A percentile compares a stretch with the other conserved stretches of the same genome.
Evolutionary conservation across 2,113 vertebrate genomes (phyloP).

Genomic region (Ailuropoda melanoleuca): DNA sequence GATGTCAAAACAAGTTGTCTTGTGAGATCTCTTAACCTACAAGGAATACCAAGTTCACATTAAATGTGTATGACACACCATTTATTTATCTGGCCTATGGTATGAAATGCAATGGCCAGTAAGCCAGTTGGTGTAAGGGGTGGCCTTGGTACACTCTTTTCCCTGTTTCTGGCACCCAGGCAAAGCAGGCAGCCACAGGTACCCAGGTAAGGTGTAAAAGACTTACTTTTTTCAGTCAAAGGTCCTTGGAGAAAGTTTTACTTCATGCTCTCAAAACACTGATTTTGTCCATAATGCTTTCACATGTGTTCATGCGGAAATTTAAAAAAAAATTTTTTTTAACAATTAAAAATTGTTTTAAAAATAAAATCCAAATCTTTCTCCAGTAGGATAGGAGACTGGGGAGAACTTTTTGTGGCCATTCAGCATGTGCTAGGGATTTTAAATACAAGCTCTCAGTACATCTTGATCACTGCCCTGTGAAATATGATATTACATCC

Average conservation of each 20-base stretch:
- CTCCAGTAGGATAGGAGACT: not conserved
- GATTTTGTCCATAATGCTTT: not conserved
- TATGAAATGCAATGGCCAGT: not conserved
- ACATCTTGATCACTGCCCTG: not conserved
- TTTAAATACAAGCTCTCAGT: not conserved
- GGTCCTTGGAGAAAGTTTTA: not conserved
- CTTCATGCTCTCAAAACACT: not conserved
- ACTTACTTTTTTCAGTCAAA: not conserved
- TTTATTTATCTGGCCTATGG: not conserved
- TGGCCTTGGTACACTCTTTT: not conserved
- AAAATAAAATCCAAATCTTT: constrained; percentile 29
- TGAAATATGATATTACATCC: not conserved
- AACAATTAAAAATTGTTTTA: not conserved
- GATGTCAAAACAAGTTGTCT: constrained; percentile 3
- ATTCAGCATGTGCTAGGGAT: not conserved
- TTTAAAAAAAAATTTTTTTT: no score
- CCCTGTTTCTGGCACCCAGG: not conserved
- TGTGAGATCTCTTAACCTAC: not conserved
- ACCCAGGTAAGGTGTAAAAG: not conserved
- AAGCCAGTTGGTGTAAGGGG: not conserved
- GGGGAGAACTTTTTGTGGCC: not conserved
- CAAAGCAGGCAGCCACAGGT: not conserved
- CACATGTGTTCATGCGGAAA: not conserved
- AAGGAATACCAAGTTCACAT: not conserved
- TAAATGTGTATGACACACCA: not conserved